These are phyloP conservation scores for Radopholus similis DNA, from an alignment of 1,140 invertebrate species.

Conservation along the genomic window DNA sequence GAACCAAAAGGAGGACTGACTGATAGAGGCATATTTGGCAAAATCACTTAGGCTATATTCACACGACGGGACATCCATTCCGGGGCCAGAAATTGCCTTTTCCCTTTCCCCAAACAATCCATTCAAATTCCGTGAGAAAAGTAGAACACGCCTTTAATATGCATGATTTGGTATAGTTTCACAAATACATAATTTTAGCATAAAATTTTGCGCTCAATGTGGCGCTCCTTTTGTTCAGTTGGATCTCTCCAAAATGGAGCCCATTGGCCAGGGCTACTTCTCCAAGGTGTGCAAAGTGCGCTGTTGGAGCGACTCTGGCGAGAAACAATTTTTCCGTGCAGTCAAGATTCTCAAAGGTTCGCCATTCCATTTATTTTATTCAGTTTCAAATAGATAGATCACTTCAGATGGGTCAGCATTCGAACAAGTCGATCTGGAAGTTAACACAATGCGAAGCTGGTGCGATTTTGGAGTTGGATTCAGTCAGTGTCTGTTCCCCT, in stretches of 20 bases:
- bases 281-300: neutral
- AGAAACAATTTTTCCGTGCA: neutral
- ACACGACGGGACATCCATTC: too few species aligned
- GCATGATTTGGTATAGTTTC: too few species aligned
- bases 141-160: too few species aligned
- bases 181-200: too few species aligned
- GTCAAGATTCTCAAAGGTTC: slow-evolving; percentile 1
- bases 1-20: neutral
- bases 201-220: too few species aligned
- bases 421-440: slow-evolving; percentile 6
- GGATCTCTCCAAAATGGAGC: neutral
- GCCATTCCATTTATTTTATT: neutral
- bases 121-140: too few species aligned
- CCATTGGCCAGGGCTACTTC: neutral
- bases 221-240: neutral
- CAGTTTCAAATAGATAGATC: neutral
- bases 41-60: too few species aligned
- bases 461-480: slow-evolving; percentile 7
- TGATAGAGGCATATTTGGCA: neutral
- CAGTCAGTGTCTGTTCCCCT: neutral
- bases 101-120: too few species aligned
- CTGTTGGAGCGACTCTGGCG: neutral
- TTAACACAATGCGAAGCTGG: slow-evolving; percentile 8
- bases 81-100: too few species aligned
- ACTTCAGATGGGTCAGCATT: neutral